phyloP scores from a whole-genome alignment of 2,888 invertebrate species.

The Campaea margaritaria region DNA sequence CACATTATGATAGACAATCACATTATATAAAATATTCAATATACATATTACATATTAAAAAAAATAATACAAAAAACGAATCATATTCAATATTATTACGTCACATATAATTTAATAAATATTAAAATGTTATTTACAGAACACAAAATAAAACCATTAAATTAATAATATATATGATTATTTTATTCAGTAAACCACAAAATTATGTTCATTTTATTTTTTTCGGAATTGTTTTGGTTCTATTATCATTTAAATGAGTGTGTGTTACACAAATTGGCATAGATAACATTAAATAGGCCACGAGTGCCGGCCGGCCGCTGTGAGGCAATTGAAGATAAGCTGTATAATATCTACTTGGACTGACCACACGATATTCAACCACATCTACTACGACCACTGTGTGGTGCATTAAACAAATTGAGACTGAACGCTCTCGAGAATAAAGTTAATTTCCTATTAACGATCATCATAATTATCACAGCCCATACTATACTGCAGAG shows the following conservation, averaged over 20 bases:
- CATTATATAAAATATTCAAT: conserved; percentile 3
- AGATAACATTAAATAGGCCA: conserved; percentile 22
- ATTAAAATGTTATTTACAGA: too few species aligned
- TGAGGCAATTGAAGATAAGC: conserved; percentile 26
- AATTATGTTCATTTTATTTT: neutral
- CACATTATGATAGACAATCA: conserved; percentile 10
- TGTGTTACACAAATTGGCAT: conserved; percentile 22
- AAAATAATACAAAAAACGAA: conserved; percentile 8
- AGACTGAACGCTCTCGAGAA: neutral
- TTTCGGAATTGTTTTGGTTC: conserved; percentile 6
- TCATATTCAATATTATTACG: too few species aligned
- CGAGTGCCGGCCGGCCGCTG: conserved; percentile 8
- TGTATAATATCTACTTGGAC: neutral
- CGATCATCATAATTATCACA: too few species aligned
- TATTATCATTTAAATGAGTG: conserved; percentile 5
- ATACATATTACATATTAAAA: neutral
- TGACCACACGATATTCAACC: too few species aligned
- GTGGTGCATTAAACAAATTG: too few species aligned
- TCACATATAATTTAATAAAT: too few species aligned
- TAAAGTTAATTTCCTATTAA: neutral
- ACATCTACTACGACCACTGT: too few species aligned
- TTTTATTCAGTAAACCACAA: neutral
- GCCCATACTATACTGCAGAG: too few species aligned
- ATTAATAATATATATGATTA: too few species aligned
- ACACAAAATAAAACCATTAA: too few species aligned